Base-by-base conservation (phyloP, 2,888 invertebrate species). In the Parelbella ahira region DNA sequence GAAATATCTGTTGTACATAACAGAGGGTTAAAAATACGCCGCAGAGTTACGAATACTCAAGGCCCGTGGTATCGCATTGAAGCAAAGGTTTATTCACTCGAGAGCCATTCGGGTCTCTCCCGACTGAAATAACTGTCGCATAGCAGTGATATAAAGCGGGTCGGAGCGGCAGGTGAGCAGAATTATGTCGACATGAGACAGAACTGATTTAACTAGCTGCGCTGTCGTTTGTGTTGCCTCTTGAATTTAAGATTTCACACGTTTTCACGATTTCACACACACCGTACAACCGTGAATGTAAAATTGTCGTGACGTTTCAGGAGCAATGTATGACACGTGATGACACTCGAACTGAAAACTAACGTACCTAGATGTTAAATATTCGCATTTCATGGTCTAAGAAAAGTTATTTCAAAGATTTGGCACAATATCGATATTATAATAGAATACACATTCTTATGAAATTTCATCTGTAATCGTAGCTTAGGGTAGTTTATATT, bases 61-160 rank as follows among this genome's bases (percentile, higher is more conserved):
- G 13, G 11, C 12, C 10, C 4, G 23, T 21, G 24, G 19, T 12
- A 27, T 27, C 24, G 19, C 13, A 25, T 73, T 76, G 67, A 68
- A 62, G 64, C 54, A 63, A 1, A 64, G 69, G 65, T 58, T 60
- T 65, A 72, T 73, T 64, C 73, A 66, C 67, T 64, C 45, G 73
- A 73, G 73, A 54, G 70, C 71, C 60, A 71, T 77, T 68, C 61
- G 54, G 67, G 54, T 63, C 63, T 65, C 67, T 56, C 62, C 50
- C 52, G 67, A 53, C 71, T 75, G 71, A 72, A 75, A 79, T 80
- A 81, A 79, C 78, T 76, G 81, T 77, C 80, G 68, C 68, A 74
- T 72, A 74, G 70, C 66, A 64, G 63, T 80, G 74, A 80, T 77
- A 76, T 78, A 78, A 63, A 57, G 61, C 57, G 57, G 58, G 51